Evolutionary conservation across 2,888 invertebrate species (phyloP).

Genomic region (Sisyra nigra): DNA sequence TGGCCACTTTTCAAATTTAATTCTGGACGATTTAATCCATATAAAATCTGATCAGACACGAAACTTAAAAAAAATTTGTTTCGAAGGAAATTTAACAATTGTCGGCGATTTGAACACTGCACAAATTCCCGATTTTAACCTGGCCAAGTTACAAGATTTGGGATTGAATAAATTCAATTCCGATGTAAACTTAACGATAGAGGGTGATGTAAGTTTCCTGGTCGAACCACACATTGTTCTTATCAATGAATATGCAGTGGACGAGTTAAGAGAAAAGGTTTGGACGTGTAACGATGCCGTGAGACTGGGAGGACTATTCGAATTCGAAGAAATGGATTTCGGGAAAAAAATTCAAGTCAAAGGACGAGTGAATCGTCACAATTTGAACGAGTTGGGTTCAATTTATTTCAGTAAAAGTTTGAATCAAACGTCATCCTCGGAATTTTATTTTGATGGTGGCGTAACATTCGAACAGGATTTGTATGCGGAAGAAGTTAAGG

Average conservation of each 20-base stretch:
- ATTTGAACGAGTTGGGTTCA: constrained; percentile 27
- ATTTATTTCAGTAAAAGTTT: constrained; percentile 35
- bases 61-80: constrained; percentile 18
- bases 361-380: constrained; percentile 28
- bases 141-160: constrained; percentile 22
- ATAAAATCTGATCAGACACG: constrained; percentile 14
- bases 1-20: background rate
- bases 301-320: constrained; percentile 18
- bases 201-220: constrained; percentile 27
- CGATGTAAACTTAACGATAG: constrained; percentile 19
- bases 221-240: constrained; percentile 25
- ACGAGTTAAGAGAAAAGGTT: constrained; percentile 22
- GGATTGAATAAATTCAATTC: constrained; percentile 15
- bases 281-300: constrained; percentile 32
- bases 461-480: constrained; percentile 24
- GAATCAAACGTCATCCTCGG: constrained; percentile 28
- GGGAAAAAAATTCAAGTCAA: constrained; percentile 18
- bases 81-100: constrained; percentile 20
- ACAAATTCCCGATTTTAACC: constrained; percentile 20
- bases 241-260: constrained; percentile 25
- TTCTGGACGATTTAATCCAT: background rate
- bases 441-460: constrained; percentile 26
- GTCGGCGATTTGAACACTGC: constrained; percentile 12
- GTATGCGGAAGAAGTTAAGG: constrained; percentile 19
- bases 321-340: constrained; percentile 21